Percentiles rank a stretch among this genome's conserved stretches.
Evolutionary conservation across 2,113 vertebrate genomes (phyloP).

Genomic region (Gopherus flavomarginatus): DNA sequence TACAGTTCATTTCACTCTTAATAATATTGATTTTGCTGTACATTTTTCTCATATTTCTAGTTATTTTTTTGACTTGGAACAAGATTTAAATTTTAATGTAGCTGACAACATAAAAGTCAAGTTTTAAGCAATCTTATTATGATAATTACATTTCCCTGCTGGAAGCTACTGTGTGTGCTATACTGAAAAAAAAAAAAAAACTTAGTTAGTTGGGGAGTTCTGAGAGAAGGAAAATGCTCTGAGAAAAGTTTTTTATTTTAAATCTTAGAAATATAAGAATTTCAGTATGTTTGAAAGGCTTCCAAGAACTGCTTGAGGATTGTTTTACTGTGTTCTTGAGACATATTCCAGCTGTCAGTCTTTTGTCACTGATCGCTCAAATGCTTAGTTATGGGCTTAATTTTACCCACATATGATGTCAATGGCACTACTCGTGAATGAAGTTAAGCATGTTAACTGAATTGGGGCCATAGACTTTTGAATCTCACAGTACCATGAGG

Average conservation of each 20-base stretch:
- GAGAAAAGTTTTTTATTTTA: not conserved
- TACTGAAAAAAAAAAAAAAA: not conserved
- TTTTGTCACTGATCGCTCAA: not conserved
- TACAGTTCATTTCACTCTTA: conserved; percentile 51
- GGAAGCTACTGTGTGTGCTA: conserved; percentile 47
- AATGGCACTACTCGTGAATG: not conserved
- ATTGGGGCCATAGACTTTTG: not conserved
- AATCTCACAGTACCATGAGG: no score
- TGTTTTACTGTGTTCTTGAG: not conserved
- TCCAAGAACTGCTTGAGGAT: not conserved
- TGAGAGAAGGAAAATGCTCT: not conserved
- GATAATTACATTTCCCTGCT: conserved; percentile 64
- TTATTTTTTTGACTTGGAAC: conserved; percentile 64
- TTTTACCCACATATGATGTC: not conserved
- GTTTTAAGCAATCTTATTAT: conserved; percentile 61
- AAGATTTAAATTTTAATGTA: conserved; percentile 65
- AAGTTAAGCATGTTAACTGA: not conserved
- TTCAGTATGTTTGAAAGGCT: not conserved
- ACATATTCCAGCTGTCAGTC: not conserved
- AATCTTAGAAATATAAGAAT: not conserved
- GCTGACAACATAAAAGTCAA: conserved; percentile 59
- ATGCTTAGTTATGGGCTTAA: not conserved
- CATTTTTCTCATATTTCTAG: conserved; percentile 42
- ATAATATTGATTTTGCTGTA: conserved; percentile 73
- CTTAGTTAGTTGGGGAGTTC: not conserved